Conservation (phyloP, 2,113 vertebrate genomes). For the Psophia crepitans region DNA sequence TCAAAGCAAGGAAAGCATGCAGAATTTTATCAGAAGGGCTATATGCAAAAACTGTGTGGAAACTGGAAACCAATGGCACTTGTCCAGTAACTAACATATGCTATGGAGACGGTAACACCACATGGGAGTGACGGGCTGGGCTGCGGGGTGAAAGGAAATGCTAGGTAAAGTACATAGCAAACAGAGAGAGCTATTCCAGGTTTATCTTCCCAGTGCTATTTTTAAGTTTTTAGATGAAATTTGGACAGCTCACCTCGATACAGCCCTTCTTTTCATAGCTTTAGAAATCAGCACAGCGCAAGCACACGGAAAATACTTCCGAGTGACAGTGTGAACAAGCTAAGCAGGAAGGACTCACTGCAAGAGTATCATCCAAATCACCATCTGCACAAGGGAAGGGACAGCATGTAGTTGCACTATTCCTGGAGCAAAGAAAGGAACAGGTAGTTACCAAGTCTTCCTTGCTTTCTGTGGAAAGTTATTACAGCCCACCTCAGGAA, state of each 20-base stretch:
- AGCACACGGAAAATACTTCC: neutral
- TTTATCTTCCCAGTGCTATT: conserved; percentile 17
- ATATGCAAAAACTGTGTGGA: conserved; percentile 63
- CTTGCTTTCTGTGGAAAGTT: neutral
- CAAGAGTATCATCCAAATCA: neutral
- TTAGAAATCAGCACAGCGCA: neutral
- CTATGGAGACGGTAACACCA: conserved; percentile 8
- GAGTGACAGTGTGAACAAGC: neutral
- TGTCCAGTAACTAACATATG: conserved; percentile 65
- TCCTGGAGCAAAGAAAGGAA: conserved; percentile 1
- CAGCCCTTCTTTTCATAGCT: neutral
- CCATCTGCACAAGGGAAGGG: conserved; percentile 35
- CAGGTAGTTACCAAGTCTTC: neutral
- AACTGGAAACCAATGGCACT: conserved; percentile 65
- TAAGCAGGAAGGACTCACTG: neutral
- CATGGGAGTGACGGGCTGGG: conserved; percentile 36
- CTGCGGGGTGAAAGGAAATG: conserved; percentile 39
- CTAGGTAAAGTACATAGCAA: conserved; percentile 12
- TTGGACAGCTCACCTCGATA: neutral
- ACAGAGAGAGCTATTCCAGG: conserved; percentile 23
- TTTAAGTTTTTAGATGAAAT: conserved; percentile 51
- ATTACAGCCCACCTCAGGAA: neutral
- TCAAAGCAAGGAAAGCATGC: conserved; percentile 30
- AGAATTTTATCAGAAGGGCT: conserved; percentile 69
- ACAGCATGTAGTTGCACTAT: conserved; percentile 6